These are phyloP conservation scores for Monopterus albus DNA, from an alignment of 2,113 vertebrate genomes.

Conservation along the genomic window DNA sequence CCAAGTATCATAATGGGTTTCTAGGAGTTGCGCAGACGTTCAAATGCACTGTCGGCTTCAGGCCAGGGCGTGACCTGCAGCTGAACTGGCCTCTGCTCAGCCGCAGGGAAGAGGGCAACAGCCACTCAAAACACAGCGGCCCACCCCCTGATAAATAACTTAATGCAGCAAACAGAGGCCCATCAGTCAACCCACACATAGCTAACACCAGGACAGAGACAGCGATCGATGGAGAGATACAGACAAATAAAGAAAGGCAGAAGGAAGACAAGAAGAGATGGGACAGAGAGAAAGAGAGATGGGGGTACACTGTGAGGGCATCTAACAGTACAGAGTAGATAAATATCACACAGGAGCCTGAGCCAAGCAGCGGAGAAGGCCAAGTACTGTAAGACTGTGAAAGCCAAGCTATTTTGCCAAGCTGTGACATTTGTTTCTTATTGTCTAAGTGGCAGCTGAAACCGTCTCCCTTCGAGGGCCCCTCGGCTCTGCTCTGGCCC, in stretches of 20 bases:
- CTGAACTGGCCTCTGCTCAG: slow-evolving; percentile 63
- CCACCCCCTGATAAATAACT: slow-evolving; percentile 74
- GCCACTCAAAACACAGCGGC: slow-evolving; percentile 50
- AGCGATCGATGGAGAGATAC: slow-evolving; percentile 68
- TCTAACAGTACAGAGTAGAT: slow-evolving; percentile 59
- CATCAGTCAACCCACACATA: slow-evolving; percentile 69
- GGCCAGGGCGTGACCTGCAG: slow-evolving; percentile 59
- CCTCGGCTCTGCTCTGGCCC: slow-evolving; percentile 81
- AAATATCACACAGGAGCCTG: slow-evolving; percentile 68
- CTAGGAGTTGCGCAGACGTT: slow-evolving; percentile 35
- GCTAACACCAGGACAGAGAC: slow-evolving; percentile 64
- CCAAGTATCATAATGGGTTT: slow-evolving; percentile 26
- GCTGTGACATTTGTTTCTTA: slow-evolving; percentile 93
- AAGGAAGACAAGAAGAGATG: slow-evolving; percentile 32
- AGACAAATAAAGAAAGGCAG: slow-evolving; percentile 64
- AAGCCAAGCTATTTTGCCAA: slow-evolving; percentile 83
- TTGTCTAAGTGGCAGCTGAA: slow-evolving; percentile 91
- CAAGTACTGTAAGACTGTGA: slow-evolving; percentile 81
- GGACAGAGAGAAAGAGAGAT: slow-evolving; percentile 3
- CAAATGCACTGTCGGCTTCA: slow-evolving; percentile 18
- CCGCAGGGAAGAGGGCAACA: slow-evolving; percentile 51
- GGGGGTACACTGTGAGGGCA: slow-evolving; percentile 56
- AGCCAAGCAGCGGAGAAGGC: slow-evolving; percentile 71
- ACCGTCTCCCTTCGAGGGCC: slow-evolving; percentile 87
- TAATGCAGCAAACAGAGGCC: slow-evolving; percentile 76